phyloP scores from a whole-genome alignment of 2,797 vertebrate genomes.

The Echiichthys vipera region DNA sequence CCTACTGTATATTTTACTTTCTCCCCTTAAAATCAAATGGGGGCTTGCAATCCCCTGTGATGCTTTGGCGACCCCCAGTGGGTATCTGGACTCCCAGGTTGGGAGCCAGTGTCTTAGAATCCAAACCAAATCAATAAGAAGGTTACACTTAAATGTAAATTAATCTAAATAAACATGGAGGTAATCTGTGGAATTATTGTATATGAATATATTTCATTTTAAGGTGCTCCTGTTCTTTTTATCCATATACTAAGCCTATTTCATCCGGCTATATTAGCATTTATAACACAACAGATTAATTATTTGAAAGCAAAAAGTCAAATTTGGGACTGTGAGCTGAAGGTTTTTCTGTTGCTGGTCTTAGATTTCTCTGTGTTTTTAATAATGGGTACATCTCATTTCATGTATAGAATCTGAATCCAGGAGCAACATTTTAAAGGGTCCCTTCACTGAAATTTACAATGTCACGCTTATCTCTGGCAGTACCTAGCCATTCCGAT shows the following conservation, averaged over 20 bases:
- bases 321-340: conserved; percentile 4
- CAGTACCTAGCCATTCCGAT: neutral
- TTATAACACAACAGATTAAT: neutral
- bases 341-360: conserved; percentile 30
- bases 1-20: no score
- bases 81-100: no score
- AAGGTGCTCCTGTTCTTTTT: conserved; percentile 1
- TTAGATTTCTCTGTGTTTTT: neutral
- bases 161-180: neutral
- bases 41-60: no score
- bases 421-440: neutral
- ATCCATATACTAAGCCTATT: neutral
- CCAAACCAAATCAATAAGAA: neutral
- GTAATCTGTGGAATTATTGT: neutral
- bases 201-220: neutral
- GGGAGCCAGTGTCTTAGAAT: no score
- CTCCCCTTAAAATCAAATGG: no score
- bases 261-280: neutral
- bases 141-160: neutral
- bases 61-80: no score
- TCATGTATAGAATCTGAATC: neutral
- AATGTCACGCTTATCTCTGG: neutral
- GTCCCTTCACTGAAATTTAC: neutral
- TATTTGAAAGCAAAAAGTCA: neutral
- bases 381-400: neutral